Conservation (phyloP, 2,797 vertebrate species). For the Labeo calbasu region DNA sequence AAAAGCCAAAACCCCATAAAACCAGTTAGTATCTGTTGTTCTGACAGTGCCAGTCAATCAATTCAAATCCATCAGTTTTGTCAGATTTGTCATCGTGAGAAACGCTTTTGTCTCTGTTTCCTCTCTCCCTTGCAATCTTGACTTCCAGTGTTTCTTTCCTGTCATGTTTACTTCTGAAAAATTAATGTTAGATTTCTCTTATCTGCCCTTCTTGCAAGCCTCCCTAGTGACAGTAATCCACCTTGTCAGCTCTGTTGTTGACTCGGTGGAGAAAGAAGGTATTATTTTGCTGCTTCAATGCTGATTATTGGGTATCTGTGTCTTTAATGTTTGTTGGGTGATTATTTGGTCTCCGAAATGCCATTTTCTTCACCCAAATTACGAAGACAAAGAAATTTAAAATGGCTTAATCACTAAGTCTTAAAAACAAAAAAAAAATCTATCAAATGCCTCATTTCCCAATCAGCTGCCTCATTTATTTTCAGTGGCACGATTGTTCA, state of each 20-base stretch:
- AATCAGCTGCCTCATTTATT: constrained; percentile 18
- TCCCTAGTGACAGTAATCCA: constrained; percentile 98
- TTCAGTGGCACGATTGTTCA: constrained; percentile 1
- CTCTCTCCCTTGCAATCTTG: constrained; percentile 40
- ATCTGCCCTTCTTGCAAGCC: constrained; percentile 86
- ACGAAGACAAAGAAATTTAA: not conserved
- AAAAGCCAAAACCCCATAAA: constrained; percentile 18
- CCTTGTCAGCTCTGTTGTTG: constrained; percentile 94
- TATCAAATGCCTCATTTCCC: constrained; percentile 12
- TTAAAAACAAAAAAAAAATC: not conserved
- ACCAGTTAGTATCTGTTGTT: constrained; percentile 20
- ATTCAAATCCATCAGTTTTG: constrained; percentile 64
- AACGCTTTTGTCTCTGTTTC: constrained; percentile 19
- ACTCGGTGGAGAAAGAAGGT: constrained; percentile 94
- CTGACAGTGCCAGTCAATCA: constrained; percentile 3
- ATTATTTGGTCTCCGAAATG: constrained; percentile 58
- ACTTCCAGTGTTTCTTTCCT: constrained; percentile 38
- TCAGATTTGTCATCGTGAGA: constrained; percentile 54
- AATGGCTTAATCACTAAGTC: not conserved
- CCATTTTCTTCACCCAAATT: constrained; percentile 71
- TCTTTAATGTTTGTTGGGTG: constrained; percentile 63
- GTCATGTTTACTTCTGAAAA: constrained; percentile 63
- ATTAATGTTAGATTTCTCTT: constrained; percentile 82
- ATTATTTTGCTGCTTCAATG: constrained; percentile 76
- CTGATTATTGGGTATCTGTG: constrained; percentile 38